phyloP scores from a whole-genome alignment of 2,797 vertebrate species.

The Poecile montanus region DNA sequence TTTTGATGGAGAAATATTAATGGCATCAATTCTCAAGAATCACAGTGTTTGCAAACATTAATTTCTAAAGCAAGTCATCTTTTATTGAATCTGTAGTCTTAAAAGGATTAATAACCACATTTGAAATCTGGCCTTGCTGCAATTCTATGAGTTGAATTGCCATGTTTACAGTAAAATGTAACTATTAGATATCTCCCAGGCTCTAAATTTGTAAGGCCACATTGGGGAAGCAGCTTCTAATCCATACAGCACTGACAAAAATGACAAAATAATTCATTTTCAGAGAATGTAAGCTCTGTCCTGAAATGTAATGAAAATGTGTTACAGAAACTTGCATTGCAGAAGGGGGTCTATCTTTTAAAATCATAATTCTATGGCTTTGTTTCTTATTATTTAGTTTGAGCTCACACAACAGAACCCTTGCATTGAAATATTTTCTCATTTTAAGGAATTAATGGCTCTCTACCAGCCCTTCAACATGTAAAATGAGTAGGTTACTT shows the following conservation, averaged over 20 bases:
- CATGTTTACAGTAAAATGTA: constrained; percentile 9
- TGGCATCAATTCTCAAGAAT: not conserved
- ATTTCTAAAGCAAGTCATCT: not conserved
- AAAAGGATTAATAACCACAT: constrained; percentile 1
- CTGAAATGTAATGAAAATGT: constrained; percentile 70
- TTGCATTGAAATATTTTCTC: constrained; percentile 81
- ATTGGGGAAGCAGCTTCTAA: constrained; percentile 58
- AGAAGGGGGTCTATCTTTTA: constrained; percentile 70
- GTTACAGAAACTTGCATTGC: constrained; percentile 43
- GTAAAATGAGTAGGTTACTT: constrained; percentile 99
- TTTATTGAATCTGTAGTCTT: not conserved
- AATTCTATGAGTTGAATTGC: not conserved
- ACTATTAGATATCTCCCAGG: constrained; percentile 12
- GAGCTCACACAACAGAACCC: constrained; percentile 79
- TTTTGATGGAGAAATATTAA: not conserved
- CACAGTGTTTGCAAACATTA: not conserved
- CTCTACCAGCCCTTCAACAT: constrained; percentile 87
- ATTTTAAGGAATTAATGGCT: constrained; percentile 87
- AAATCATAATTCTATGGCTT: constrained; percentile 76
- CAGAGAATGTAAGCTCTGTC: constrained; percentile 64
- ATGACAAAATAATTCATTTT: constrained; percentile 59
- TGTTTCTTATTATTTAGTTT: constrained; percentile 77
- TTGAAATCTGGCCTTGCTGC: not conserved
- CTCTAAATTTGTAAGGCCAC: constrained; percentile 50
- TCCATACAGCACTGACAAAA: constrained; percentile 54